Evolutionary conservation across 1,140 invertebrate genomes (phyloP), one percentile per base, ranked within the genome.

Genomic region (Pissodes strobi): DNA sequence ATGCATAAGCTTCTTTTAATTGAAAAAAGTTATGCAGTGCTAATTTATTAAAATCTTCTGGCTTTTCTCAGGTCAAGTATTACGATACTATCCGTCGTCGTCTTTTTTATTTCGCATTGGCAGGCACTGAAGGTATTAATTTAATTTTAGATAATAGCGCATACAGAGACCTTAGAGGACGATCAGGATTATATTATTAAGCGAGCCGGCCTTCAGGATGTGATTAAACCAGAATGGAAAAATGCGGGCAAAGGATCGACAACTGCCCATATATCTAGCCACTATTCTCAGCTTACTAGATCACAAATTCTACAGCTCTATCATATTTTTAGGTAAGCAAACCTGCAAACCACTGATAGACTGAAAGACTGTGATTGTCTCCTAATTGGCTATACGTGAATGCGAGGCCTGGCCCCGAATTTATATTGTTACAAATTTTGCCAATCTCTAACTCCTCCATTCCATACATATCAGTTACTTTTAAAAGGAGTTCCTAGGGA

Each of bases 151-250:
- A 84, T 94, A 39, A 89, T 95, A 48, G 87, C 91, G 21, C 94
- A 95, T 79, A 95, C 93, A 75, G 92, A 95, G 80, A 94, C 92
- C 4, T 79, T 95, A 39, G 82, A 91, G 80, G 87, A 91, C 70
- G 94, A 96, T 80, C 91, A 93, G 78, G 83, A 87, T 76, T 93
- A 89, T 79, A 80, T 94, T 68, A 90, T 94, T 66, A 84, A 89
- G 74, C 83, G 88, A 77, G 87, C 88, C 30, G 84, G 84, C 25
- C 81, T 93, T n/a, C 84, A 88, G 66, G 84, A 89, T 63, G 82
- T 90, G 27, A 88, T 92, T 56, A 87, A 89, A 72, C 89, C 90
- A 0, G 87, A 90, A 70, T 92, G 90, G 90, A 87, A 88, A 64
- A 92, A 92, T 77, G 86, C 89, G 64, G 89, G 88, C 19, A 88